phyloP scores from a whole-genome alignment of 2,888 invertebrate species.

The Plutella xylostella region DNA sequence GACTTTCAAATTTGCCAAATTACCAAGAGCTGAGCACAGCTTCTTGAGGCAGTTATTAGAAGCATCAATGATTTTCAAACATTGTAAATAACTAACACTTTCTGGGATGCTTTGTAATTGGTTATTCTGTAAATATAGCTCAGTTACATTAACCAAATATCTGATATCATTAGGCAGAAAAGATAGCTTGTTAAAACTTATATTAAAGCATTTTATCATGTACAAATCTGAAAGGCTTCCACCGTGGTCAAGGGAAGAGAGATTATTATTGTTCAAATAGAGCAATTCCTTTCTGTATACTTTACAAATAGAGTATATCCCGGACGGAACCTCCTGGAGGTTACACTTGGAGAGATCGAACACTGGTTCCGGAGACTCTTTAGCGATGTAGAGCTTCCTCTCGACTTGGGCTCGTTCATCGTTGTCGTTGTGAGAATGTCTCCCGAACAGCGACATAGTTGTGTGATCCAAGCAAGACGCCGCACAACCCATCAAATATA shows the following conservation, averaged over 20 bases:
- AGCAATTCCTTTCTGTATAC: conserved; percentile 83
- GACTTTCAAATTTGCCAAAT: conserved; percentile 70
- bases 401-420: conserved; percentile 44
- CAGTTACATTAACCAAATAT: conserved; percentile 75
- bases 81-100: conserved; percentile 72
- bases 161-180: conserved; percentile 74
- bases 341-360: conserved; percentile 86
- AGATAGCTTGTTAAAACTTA: conserved; percentile 75
- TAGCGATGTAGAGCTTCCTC: conserved; percentile 60
- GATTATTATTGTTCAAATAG: conserved; percentile 75
- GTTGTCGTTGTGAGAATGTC: conserved; percentile 31
- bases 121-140: conserved; percentile 81
- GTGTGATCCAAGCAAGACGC: conserved; percentile 47
- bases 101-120: conserved; percentile 76
- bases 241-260: conserved; percentile 77
- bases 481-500: conserved; percentile 56
- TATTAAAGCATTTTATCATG: conserved; percentile 74
- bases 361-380: conserved; percentile 83
- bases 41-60: conserved; percentile 76
- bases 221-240: conserved; percentile 79
- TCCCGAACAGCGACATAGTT: conserved; percentile 57
- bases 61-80: conserved; percentile 76
- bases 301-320: conserved; percentile 83
- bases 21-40: conserved; percentile 73
- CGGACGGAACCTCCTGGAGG: conserved; percentile 78